Evolutionary conservation across 2,888 invertebrate genomes (phyloP).

Genomic region (Rhodophaea formosa): DNA sequence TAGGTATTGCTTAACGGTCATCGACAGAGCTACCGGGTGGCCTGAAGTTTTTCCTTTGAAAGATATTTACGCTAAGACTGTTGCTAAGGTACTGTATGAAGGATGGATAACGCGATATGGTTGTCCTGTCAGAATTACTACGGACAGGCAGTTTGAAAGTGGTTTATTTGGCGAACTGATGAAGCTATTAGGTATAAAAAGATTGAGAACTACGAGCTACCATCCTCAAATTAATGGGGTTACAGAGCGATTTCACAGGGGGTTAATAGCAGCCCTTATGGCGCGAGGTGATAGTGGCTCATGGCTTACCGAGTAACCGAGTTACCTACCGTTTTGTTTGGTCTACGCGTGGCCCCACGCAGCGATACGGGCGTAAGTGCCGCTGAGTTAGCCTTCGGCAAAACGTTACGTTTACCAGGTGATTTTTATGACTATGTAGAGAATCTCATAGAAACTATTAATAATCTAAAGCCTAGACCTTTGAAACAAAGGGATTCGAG

Average conservation of each 20-base stretch:
- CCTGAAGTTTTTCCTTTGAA: no score
- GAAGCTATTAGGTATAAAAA: conserved; percentile 24
- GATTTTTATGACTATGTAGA: conserved; percentile 3
- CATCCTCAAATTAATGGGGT: conserved; percentile 32
- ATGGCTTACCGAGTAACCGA: neutral
- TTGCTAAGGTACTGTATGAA: no score
- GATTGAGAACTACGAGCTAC: conserved; percentile 28
- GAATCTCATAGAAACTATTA: neutral
- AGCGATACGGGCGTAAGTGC: conserved; percentile 24
- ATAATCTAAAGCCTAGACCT: neutral
- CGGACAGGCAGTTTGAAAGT: no score
- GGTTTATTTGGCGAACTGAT: no score
- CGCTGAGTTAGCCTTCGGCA: conserved; percentile 16
- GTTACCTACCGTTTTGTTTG: conserved; percentile 1
- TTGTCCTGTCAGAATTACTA: no score
- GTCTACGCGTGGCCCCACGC: neutral
- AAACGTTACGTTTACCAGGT: conserved; percentile 6
- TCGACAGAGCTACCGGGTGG: no score
- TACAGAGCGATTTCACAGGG: conserved; percentile 29
- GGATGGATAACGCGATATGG: no score
- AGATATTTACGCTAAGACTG: no score
- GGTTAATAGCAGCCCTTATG: neutral
- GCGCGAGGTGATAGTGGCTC: neutral
- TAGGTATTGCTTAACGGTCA: no score
- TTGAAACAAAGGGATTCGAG: neutral